Base-by-base conservation (phyloP, 2,113 vertebrate genomes). In the Morone saxatilis region DNA sequence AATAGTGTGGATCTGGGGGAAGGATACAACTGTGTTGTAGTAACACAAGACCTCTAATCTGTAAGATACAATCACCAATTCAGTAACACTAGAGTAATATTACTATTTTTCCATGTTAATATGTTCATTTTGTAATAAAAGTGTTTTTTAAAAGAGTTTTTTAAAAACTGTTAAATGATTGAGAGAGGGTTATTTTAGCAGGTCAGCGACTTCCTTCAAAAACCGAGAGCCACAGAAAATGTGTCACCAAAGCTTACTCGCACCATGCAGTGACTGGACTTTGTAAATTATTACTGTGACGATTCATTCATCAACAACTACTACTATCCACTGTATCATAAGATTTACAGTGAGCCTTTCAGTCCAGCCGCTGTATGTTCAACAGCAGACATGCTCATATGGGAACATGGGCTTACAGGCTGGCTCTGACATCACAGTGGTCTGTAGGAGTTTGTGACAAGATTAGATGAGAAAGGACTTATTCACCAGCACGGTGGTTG, bases 381-480 rank as follows among this genome's bases (percentile, higher is more conserved):
- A 77, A 54, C 66, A 81, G 73, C 78, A 47, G 56, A 85, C 57
- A 19, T 13, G n/a, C 41, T 81, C 25, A 13, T 19, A 47, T 22
- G 50, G 56, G 1, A 40, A 56, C 71, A 36, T 71, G 60, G 80
- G 84, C 67, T 62, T 81, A 48, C 86, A 93, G 76, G 88, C 76
- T 81, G 86, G 67, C 81, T 89, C 80, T 92, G 94, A 94, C 91
- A 88, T 92, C 89, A 90, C 63, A 56, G 78, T 20, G 81, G 62
- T 84, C 87, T 89, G 94, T 92, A 90, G 92, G 92, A 92, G 91
- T 90, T 79, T 78, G 89, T 90, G 84, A 89, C 90, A 91, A 85
- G 88, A 93, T 91, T 82, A 86, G 86, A 94, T 84, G 91, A 91
- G 91, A 90, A 88, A 77, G 80, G 86, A 88, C 87, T 91, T 88